These are phyloP conservation scores for Ceyx cyanopectus DNA, from an alignment of 2,113 vertebrate genomes.

Conservation along the genomic window DNA sequence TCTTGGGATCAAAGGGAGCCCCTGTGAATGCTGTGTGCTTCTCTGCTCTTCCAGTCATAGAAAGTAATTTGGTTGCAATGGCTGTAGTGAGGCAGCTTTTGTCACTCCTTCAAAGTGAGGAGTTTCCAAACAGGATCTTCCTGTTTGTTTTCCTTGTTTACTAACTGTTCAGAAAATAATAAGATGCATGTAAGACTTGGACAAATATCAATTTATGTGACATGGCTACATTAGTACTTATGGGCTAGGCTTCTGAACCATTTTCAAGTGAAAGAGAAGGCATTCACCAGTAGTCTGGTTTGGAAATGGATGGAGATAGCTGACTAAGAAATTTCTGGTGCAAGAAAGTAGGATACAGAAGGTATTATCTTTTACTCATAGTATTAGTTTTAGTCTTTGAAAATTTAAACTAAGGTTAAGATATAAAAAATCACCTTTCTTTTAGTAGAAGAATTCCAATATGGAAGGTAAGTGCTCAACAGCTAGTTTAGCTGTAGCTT, in stretches of 20 bases:
- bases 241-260: background rate
- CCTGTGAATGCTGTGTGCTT: background rate
- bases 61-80: background rate
- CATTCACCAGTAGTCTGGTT: background rate
- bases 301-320: background rate
- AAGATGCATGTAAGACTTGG: background rate
- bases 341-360: background rate
- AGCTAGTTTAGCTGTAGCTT: background rate
- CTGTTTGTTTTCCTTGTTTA: constrained; percentile 55
- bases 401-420: background rate
- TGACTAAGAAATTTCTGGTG: background rate
- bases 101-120: constrained; percentile 38
- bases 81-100: background rate
- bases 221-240: background rate
- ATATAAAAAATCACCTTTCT: background rate
- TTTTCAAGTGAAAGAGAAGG: background rate
- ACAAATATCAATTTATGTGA: background rate
- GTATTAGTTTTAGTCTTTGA: background rate
- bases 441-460: background rate
- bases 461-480: background rate
- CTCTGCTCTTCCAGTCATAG: background rate
- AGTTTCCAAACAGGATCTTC: constrained; percentile 54
- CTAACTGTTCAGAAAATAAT: background rate
- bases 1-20: constrained; percentile 55
- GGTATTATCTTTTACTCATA: background rate